Percentiles rank a stretch among this genome's conserved stretches.
phyloP scores from a whole-genome alignment of 2,888 invertebrate species.

The Euphydryas editha region DNA sequence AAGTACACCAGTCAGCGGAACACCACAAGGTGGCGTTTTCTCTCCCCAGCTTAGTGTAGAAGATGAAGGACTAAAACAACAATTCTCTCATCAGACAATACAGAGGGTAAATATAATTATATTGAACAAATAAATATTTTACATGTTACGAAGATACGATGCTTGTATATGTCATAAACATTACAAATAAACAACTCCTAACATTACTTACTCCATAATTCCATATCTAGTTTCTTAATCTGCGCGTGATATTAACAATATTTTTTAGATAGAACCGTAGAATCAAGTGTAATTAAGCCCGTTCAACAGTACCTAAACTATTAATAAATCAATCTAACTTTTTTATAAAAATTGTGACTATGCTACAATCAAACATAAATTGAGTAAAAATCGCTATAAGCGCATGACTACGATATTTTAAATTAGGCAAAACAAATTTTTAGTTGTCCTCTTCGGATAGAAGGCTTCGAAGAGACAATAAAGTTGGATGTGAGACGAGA shows the following conservation, averaged over 20 bases:
- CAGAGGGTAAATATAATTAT: slow-evolving; percentile 73
- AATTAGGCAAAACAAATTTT: slow-evolving; percentile 73
- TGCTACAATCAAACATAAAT: no score
- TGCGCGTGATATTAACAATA: no score
- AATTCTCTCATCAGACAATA: slow-evolving; percentile 77
- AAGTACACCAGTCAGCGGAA: slow-evolving; percentile 75
- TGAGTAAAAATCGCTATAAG: background rate
- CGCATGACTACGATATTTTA: slow-evolving; percentile 48
- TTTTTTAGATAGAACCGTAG: no score
- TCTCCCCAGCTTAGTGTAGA: slow-evolving; percentile 75
- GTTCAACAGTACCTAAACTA: background rate
- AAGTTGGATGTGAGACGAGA: slow-evolving; percentile 80
- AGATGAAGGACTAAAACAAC: slow-evolving; percentile 78
- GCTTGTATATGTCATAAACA: background rate
- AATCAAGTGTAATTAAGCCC: no score
- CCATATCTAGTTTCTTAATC: no score
- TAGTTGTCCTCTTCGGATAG: slow-evolving; percentile 79
- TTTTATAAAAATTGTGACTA: no score
- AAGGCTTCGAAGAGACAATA: slow-evolving; percentile 81
- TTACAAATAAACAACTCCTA: background rate
- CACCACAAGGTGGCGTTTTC: slow-evolving; percentile 75
- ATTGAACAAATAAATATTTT: background rate
- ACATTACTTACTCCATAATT: no score
- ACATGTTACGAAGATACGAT: background rate
- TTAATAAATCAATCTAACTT: background rate